Evolutionary conservation across 2,113 vertebrate genomes (phyloP).

Genomic region (Machaerirhynchus nigripectus): DNA sequence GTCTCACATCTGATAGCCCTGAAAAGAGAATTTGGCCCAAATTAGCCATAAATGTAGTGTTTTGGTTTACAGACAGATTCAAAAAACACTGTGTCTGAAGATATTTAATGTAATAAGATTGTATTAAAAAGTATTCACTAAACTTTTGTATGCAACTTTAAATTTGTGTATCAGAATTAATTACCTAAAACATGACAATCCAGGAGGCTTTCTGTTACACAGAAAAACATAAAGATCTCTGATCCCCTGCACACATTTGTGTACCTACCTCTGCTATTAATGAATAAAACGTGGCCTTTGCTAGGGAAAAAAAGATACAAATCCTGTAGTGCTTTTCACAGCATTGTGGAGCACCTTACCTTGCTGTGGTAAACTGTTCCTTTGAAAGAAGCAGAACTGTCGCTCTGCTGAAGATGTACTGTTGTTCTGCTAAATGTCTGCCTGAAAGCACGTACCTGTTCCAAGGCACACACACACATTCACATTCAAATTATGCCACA

Average conservation of each 20-base stretch:
- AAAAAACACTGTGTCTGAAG: not conserved
- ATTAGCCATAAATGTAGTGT: not conserved
- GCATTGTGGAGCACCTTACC: not conserved
- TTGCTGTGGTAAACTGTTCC: not conserved
- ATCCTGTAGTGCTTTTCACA: not conserved
- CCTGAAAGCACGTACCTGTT: constrained; percentile 23
- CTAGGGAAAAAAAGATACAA: not conserved
- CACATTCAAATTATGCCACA: not conserved
- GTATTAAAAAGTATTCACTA: not conserved
- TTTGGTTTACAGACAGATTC: not conserved
- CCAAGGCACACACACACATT: not conserved
- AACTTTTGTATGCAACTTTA: not conserved
- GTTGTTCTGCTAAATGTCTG: not conserved
- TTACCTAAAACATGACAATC: not conserved
- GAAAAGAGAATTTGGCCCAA: not conserved
- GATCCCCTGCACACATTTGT: not conserved
- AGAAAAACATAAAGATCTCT: not conserved
- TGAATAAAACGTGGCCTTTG: not conserved
- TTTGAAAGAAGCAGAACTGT: constrained; percentile 1
- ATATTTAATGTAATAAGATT: not conserved
- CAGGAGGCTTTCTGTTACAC: not conserved
- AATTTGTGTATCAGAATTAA: not conserved
- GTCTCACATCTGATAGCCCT: not conserved
- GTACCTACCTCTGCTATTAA: not conserved
- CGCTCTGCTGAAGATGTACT: not conserved